These are phyloP conservation scores for Vicugna pacos DNA, from an alignment of 2,113 vertebrate species.

Conservation along the genomic window DNA sequence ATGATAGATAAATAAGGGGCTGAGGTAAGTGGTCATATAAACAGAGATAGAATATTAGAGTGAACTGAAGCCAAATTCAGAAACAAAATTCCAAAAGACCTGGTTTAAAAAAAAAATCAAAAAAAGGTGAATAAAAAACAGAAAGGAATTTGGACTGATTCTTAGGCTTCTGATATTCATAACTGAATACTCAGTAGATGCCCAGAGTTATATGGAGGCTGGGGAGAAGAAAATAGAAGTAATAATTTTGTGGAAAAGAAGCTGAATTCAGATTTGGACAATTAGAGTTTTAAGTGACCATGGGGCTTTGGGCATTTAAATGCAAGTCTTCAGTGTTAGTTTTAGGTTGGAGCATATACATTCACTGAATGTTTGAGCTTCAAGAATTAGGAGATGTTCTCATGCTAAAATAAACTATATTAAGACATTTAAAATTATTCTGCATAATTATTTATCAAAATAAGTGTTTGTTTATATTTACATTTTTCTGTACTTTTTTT, in stretches of 20 bases:
- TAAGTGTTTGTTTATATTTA: not conserved
- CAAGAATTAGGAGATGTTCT: not conserved
- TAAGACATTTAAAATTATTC: not conserved
- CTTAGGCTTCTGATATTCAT: not conserved
- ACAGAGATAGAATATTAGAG: not conserved
- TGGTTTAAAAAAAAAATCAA: not conserved
- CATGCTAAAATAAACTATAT: not conserved
- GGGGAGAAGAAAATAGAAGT: rapidly evolving
- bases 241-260: not conserved
- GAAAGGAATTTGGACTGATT: not conserved
- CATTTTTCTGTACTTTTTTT: not conserved
- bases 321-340: not conserved
- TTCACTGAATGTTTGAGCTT: not conserved
- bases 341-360: not conserved
- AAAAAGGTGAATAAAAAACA: not conserved
- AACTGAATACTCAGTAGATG: not conserved
- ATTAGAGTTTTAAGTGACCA: not conserved
- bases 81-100: not conserved
- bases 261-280: not conserved
- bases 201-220: not conserved
- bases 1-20: not conserved
- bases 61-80: not conserved
- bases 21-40: not conserved
- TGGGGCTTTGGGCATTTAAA: not conserved
- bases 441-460: not conserved